Evolutionary conservation across 2,113 vertebrate species (phyloP).

Genomic region (Rattus norvegicus): GRCr8 NC_086030.1:42663001-42663500

Average conservation of each 20-base stretch:
- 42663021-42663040: background rate
- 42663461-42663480: no score
- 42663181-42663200: constrained; percentile 44
- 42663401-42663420: background rate
- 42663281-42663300: constrained; percentile 42
- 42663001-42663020: background rate
- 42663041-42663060: background rate
- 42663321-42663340: background rate
- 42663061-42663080: constrained; percentile 23
- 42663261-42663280: background rate
- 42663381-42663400: background rate
- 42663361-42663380: background rate
- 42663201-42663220: constrained; percentile 63
- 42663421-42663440: background rate
- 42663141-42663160: background rate
- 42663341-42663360: background rate
- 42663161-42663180: constrained; percentile 1
- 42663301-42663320: constrained; percentile 57
- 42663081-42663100: constrained; percentile 34
- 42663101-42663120: constrained; percentile 27
- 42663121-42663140: constrained; percentile 12
- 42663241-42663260: background rate
- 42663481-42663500: no score
- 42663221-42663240: constrained; percentile 53
- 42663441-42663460: background rate